Evolutionary conservation across 1,140 invertebrate species (phyloP), one percentile per base, ranked within the genome.

Genomic region (Sminthurinus signatus): DNA sequence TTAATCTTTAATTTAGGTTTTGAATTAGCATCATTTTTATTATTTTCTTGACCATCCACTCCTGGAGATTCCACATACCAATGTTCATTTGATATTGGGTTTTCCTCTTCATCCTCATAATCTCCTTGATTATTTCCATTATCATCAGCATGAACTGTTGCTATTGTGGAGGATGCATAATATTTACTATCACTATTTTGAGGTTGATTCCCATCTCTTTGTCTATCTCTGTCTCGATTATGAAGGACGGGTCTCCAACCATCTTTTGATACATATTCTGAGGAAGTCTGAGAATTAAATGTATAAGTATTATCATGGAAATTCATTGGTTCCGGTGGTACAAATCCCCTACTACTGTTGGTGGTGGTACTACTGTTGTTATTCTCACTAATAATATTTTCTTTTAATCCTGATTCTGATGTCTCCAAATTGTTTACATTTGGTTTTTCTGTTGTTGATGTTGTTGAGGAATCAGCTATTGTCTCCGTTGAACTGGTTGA

Each of bases 231-330:
- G 2, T 21, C 25, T n/a, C 36, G 36, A 17, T 56, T 51, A 25
- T 63, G 52, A 5, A 71, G 39, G 15, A 70, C 61, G 17, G 70
- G 70, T 14, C 70, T 36, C 70, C 70, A 71, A n/a, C 65, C 62
- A 31, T 71, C 69, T n/a, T 57, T 61, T 1, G 59, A 66, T 17
- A 52, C 28, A 27, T 62, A 71, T 19, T 39, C 63, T 1, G 56
- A 31, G 23, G 60, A 32, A 44, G 43, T 21, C 42, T 58, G 55
- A 0, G 61, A 62, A 1, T 44, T 52, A 43, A 65, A 65, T 17
- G 36, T 60, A 28, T 60, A 63, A 17, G 46, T 48, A 48, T 68
- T 68, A 8, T 65, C 60, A 27, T 71, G 70, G 43, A 71, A 71
- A 46, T 55, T 67, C 5, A 65, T 39, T 14, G 62, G 67, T 32